Evolutionary conservation across 2,113 vertebrate species (phyloP).

Genomic region (Sorex fumeus): DNA sequence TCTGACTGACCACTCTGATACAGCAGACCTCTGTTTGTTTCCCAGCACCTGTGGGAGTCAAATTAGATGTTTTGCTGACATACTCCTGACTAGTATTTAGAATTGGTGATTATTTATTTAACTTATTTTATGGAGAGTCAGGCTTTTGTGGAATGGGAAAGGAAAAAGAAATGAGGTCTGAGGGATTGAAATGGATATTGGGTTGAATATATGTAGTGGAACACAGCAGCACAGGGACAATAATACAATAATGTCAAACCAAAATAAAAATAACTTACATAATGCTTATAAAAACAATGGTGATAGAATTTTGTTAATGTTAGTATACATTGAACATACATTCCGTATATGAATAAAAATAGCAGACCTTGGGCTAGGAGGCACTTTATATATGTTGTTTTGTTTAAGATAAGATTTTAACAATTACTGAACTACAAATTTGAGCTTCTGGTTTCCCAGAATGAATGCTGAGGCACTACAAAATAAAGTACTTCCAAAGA

Average conservation of each 20-base stretch:
- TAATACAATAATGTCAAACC: neutral
- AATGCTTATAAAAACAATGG: too few species aligned
- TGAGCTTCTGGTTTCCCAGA: constrained; percentile 64
- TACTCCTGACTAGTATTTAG: constrained; percentile 11
- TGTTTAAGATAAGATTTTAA: constrained; percentile 39
- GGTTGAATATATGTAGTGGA: neutral
- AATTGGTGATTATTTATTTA: constrained; percentile 20
- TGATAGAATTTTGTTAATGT: neutral
- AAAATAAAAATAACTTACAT: neutral
- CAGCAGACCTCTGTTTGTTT: neutral
- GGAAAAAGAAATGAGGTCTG: neutral
- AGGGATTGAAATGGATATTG: neutral
- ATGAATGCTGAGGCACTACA: constrained; percentile 21
- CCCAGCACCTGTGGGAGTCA: neutral
- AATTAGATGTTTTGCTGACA: neutral
- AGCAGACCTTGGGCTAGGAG: neutral
- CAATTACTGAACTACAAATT: neutral
- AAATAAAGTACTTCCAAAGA: constrained; percentile 51
- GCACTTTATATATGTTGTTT: neutral
- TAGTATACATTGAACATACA: neutral
- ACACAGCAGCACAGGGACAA: neutral
- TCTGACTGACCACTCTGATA: neutral
- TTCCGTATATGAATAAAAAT: neutral
- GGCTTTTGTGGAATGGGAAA: neutral
- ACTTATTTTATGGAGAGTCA: neutral